A percentile compares a stretch with the other conserved stretches of the same genome.
Evolutionary conservation across 2,888 invertebrate species (phyloP).

Genomic region (Cheilosia urbana): DNA sequence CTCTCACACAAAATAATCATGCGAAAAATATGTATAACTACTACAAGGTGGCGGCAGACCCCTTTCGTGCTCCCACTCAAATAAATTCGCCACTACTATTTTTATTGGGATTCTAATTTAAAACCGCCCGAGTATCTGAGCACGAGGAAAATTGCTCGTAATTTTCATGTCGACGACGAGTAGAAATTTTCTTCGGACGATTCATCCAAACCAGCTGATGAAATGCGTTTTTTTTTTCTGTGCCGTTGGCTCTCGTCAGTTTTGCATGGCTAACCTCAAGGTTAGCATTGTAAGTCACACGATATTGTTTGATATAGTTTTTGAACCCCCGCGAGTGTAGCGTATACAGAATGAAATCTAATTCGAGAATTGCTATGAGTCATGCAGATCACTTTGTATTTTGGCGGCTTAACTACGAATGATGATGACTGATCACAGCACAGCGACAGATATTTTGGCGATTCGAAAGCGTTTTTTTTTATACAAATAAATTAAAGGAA

Average conservation of each 20-base stretch:
- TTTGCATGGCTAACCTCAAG: slow-evolving; percentile 59
- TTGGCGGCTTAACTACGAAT: slow-evolving; percentile 54
- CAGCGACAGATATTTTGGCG: slow-evolving; percentile 55
- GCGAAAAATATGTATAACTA: slow-evolving; percentile 42
- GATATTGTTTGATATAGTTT: slow-evolving; percentile 62
- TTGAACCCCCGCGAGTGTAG: slow-evolving; percentile 52
- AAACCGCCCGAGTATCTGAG: slow-evolving; percentile 54
- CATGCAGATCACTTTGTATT: slow-evolving; percentile 69
- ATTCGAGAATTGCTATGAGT: slow-evolving; percentile 70
- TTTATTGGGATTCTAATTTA: slow-evolving; percentile 71
- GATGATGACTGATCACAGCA: slow-evolving; percentile 68
- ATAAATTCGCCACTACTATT: slow-evolving; percentile 52
- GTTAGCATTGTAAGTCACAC: slow-evolving; percentile 64
- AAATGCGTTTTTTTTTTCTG: slow-evolving; percentile 58
- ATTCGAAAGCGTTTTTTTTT: slow-evolving; percentile 47
- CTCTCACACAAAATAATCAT: slow-evolving; percentile 29
- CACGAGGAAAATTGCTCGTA: slow-evolving; percentile 62
- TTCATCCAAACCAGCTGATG: slow-evolving; percentile 69
- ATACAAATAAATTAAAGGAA: slow-evolving; percentile 61
- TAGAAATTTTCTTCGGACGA: slow-evolving; percentile 58
- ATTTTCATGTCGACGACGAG: slow-evolving; percentile 53
- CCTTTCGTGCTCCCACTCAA: slow-evolving; percentile 63
- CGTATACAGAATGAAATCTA: slow-evolving; percentile 46
- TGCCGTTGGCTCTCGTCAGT: too few species aligned
- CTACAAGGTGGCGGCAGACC: slow-evolving; percentile 30